phyloP scores from a whole-genome alignment of 2,888 invertebrate species.

The Endotricha flammealis region DNA sequence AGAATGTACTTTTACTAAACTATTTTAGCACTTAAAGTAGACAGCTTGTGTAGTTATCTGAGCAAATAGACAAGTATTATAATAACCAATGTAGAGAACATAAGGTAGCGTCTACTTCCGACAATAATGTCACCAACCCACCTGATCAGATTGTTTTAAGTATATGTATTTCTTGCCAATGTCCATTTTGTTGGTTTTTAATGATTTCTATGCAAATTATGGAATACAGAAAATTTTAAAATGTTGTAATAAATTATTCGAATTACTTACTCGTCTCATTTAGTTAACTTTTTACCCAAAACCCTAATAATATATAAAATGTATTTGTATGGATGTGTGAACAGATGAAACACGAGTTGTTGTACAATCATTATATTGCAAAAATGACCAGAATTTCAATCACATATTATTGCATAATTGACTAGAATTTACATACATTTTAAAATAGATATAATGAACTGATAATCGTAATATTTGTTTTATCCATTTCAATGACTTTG shows the following conservation, averaged over 20 bases:
- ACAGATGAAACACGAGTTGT: too few relatives aligned
- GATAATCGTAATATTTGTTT: too few relatives aligned
- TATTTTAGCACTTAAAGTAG: slow-evolving; percentile 31
- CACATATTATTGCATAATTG: too few relatives aligned
- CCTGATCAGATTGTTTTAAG: slow-evolving; percentile 35
- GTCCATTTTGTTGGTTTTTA: slow-evolving; percentile 23
- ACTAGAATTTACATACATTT: too few relatives aligned
- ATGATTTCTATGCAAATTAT: slow-evolving; percentile 18
- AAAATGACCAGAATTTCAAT: too few relatives aligned
- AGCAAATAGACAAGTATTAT: slow-evolving; percentile 23
- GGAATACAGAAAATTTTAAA: slow-evolving; percentile 39
- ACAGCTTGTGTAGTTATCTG: slow-evolving; percentile 34
- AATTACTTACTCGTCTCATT: slow-evolving; percentile 16
- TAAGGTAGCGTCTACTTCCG: slow-evolving; percentile 28
- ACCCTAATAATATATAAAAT: too few relatives aligned
- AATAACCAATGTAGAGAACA: slow-evolving; percentile 6
- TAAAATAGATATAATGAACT: too few relatives aligned
- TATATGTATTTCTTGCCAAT: slow-evolving; percentile 44
- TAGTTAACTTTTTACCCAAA: not conserved
- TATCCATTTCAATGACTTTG: too few relatives aligned
- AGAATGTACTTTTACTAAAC: slow-evolving; percentile 28
- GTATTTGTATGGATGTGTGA: too few relatives aligned
- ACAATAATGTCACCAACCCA: slow-evolving; percentile 51
- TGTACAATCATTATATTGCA: too few relatives aligned
- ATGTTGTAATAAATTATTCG: slow-evolving; percentile 46